These are phyloP conservation scores for Sebastiscus albofasciatus DNA, from an alignment of 2,797 vertebrate species.

Conservation along the genomic window DNA sequence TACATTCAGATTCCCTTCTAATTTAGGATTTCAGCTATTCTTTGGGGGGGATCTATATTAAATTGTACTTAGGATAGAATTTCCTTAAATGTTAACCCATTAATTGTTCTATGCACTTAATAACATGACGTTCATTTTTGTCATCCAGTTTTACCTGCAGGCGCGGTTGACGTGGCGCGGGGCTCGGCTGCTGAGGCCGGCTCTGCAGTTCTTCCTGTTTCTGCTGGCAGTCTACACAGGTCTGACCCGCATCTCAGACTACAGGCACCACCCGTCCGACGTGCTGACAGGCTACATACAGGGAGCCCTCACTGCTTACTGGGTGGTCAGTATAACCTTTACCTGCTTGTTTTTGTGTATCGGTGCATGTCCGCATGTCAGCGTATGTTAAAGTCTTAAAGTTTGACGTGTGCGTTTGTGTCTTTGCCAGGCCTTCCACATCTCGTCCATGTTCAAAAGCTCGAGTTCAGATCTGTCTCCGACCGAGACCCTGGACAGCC, in stretches of 20 bases:
- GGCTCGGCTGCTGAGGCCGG: conserved; percentile 71
- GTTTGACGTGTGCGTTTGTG: conserved; percentile 11
- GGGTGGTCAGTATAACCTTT: conserved; percentile 77
- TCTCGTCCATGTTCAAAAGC: conserved; percentile 78
- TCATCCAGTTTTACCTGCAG: conserved; percentile 80
- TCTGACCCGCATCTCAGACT: conserved; percentile 79
- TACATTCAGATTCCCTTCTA: neutral
- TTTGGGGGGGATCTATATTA: neutral
- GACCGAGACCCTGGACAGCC: conserved; percentile 44
- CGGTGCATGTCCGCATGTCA: neutral
- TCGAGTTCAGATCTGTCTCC: conserved; percentile 42
- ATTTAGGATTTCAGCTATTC: neutral
- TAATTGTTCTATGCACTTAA: neutral
- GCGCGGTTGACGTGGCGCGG: conserved; percentile 74
- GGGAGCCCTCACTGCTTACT: conserved; percentile 82
- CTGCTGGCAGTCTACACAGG: conserved; percentile 80
- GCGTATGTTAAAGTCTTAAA: neutral
- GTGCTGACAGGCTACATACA: conserved; percentile 77
- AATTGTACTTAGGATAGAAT: neutral
- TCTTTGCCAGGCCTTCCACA: conserved; percentile 69
- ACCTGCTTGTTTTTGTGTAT: neutral
- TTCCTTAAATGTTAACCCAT: neutral
- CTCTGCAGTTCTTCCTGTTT: conserved; percentile 79
- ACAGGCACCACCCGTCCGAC: conserved; percentile 78
- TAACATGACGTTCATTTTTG: neutral